Evolutionary conservation across 2,113 vertebrate species (phyloP).

Genomic region (Eclectus roratus): DNA sequence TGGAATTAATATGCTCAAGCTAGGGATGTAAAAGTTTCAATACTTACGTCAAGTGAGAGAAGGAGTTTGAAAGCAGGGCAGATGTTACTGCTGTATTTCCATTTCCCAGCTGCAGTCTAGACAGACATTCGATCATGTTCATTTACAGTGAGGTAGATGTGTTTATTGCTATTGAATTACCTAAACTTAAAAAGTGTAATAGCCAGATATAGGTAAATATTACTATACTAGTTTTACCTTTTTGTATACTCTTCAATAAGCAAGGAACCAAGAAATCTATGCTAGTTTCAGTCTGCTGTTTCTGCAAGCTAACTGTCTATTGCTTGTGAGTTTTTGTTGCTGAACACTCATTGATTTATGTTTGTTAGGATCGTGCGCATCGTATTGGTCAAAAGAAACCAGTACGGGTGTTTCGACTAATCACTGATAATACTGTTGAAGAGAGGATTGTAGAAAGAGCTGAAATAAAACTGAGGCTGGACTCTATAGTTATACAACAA

Average conservation of each 20-base stretch:
- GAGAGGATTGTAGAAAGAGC: conserved; percentile 92
- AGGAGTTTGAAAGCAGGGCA: neutral
- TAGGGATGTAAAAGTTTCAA: neutral
- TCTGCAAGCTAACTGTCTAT: conserved; percentile 36
- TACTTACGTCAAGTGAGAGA: neutral
- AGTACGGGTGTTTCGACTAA: conserved; percentile 88
- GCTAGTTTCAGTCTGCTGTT: conserved; percentile 10
- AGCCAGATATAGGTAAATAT: neutral
- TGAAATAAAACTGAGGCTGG: conserved; percentile 88
- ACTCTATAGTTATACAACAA: conserved; percentile 93
- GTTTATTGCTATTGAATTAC: neutral
- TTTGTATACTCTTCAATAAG: neutral
- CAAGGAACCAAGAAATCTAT: neutral
- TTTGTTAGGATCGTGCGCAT: conserved; percentile 87
- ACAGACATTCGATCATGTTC: neutral
- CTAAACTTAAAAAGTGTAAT: neutral
- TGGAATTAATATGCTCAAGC: neutral
- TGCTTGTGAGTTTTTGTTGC: conserved; percentile 46
- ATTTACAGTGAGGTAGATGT: neutral
- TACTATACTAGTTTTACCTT: neutral
- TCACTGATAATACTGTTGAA: conserved; percentile 91
- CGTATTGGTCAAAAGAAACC: conserved; percentile 90
- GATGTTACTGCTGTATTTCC: neutral
- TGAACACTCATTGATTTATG: conserved; percentile 58
- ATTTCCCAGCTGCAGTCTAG: neutral